Percentiles rank a stretch among this genome's conserved stretches.
Evolutionary conservation across 1,140 invertebrate genomes (phyloP).

Genomic region (Scylla paramamosain): DNA sequence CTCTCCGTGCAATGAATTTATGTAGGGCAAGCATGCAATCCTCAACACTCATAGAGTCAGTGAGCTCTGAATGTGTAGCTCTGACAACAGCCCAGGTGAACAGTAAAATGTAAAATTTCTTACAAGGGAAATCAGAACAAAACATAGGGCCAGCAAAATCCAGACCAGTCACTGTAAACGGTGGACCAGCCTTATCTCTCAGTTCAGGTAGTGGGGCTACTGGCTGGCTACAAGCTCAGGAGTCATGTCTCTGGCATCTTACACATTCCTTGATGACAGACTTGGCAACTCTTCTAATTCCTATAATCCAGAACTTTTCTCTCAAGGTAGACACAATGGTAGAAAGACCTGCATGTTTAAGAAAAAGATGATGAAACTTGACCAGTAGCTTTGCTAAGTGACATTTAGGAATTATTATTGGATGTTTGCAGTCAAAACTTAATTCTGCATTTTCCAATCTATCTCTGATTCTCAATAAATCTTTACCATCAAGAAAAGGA

Average conservation of each 20-base stretch:
- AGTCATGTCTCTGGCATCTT: constrained; percentile 25
- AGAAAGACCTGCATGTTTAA: constrained; percentile 51
- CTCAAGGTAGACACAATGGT: constrained; percentile 45
- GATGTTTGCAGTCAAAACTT: constrained; percentile 49
- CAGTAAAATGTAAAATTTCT: constrained; percentile 47
- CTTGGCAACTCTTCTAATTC: constrained; percentile 38
- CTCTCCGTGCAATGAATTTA: constrained; percentile 45
- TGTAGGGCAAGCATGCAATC: constrained; percentile 17
- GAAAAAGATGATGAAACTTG: constrained; percentile 39
- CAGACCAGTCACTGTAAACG: constrained; percentile 40
- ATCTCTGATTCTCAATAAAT: constrained; percentile 51
- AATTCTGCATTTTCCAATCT: constrained; percentile 34
- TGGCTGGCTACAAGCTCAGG: not conserved
- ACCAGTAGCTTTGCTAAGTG: constrained; percentile 36
- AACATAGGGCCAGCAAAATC: constrained; percentile 55
- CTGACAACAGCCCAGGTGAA: constrained; percentile 43
- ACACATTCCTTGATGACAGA: constrained; percentile 46
- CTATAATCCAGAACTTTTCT: constrained; percentile 52
- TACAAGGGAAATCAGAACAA: constrained; percentile 39
- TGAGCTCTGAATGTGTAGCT: constrained; percentile 36
- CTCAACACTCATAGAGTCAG: not conserved
- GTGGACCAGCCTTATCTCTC: constrained; percentile 32
- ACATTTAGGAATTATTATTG: constrained; percentile 49
- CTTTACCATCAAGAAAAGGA: constrained; percentile 15
- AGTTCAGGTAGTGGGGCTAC: constrained; percentile 34